A percentile compares a stretch with the other conserved stretches of the same genome.
Conservation (phyloP, 2,797 vertebrate species). For the Galaxias olidus region DNA sequence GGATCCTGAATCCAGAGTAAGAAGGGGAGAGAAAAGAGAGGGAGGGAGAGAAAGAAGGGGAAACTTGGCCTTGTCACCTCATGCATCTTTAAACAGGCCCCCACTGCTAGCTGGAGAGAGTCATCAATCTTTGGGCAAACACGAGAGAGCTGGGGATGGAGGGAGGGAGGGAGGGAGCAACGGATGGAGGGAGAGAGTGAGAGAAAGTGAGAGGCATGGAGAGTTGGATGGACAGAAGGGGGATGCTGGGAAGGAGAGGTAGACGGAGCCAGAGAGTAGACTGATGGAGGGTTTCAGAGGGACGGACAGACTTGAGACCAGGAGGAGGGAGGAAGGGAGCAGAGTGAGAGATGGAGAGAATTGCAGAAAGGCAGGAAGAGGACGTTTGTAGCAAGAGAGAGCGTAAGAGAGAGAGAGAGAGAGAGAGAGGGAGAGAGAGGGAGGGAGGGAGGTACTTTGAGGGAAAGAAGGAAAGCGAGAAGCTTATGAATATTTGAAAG, state of each 20-base stretch:
- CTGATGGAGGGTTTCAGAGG: slow-evolving; percentile 37
- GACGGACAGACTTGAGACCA: slow-evolving; percentile 22
- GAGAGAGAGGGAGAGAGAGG: too few relatives aligned
- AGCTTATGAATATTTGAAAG: too few relatives aligned
- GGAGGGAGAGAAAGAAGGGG: slow-evolving; percentile 30
- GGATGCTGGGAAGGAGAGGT: slow-evolving; percentile 22
- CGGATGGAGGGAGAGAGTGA: slow-evolving; percentile 27
- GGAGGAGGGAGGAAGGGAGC: slow-evolving; percentile 35
- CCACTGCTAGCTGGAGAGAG: slow-evolving; percentile 65
- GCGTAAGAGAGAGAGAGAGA: neutral
- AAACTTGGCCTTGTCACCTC: slow-evolving; percentile 73
- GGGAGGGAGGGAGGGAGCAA: slow-evolving; percentile 33
- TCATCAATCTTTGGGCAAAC: slow-evolving; percentile 79
- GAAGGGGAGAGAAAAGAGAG: slow-evolving; percentile 12
- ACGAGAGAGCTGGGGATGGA: slow-evolving; percentile 39
- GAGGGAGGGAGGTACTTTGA: too few relatives aligned
- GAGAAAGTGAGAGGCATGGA: slow-evolving; percentile 58
- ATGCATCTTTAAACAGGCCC: slow-evolving; percentile 80
- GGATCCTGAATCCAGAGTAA: slow-evolving; percentile 28
- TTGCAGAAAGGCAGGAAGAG: neutral
- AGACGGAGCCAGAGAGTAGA: slow-evolving; percentile 31
- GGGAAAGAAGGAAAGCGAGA: neutral
- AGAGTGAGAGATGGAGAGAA: slow-evolving; percentile 47
- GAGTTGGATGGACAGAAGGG: slow-evolving; percentile 23
- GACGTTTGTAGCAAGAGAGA: too few relatives aligned